Conservation (phyloP, 2,113 vertebrate species). For the Passer domesticus region DNA sequence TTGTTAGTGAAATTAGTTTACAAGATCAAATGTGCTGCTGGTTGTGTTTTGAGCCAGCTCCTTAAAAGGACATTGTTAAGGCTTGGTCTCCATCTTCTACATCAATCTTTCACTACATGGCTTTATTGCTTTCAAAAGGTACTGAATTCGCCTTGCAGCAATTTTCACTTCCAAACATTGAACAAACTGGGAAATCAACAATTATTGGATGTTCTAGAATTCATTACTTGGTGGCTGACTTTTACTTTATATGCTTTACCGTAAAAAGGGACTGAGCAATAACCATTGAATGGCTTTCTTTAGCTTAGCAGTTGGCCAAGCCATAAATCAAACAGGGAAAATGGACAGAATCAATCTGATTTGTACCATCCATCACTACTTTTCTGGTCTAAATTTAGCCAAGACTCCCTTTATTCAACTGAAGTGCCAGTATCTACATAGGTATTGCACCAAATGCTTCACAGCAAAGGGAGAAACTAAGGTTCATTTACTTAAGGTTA, state of each 20-base stretch:
- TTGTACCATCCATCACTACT: neutral
- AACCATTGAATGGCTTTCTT: neutral
- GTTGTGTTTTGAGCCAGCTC: neutral
- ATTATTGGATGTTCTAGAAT: neutral
- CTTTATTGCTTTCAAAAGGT: constrained; percentile 9
- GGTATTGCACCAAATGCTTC: neutral
- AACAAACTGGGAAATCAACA: neutral
- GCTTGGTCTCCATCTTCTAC: neutral
- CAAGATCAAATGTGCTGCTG: neutral
- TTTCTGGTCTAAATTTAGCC: neutral
- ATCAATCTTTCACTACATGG: neutral
- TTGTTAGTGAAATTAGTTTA: neutral
- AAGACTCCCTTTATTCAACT: neutral
- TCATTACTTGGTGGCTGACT: constrained; percentile 2
- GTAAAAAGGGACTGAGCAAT: neutral
- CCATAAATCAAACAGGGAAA: neutral
- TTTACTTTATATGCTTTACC: neutral
- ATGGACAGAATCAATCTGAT: neutral
- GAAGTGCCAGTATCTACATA: neutral
- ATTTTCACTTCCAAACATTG: neutral
- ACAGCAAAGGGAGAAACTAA: neutral
- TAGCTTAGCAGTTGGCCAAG: neutral
- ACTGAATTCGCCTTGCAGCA: neutral
- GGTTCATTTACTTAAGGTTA: neutral
- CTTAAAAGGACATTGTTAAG: neutral